phyloP scores from a whole-genome alignment of 35 echinoderm and acorn worm genomes.

The Lytechinus pictus region DNA sequence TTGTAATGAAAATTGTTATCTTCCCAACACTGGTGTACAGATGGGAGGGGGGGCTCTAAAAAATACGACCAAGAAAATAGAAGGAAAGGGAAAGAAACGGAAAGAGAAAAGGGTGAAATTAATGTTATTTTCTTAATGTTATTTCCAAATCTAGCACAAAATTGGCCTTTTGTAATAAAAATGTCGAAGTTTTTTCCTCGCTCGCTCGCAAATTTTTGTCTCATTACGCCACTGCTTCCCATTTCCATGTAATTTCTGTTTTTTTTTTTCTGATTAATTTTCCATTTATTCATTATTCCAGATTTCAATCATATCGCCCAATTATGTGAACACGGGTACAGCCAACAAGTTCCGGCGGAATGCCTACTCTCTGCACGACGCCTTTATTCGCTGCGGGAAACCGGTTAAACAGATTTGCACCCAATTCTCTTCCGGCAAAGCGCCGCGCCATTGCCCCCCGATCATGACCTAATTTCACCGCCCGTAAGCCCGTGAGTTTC shows the following conservation, averaged over 20 bases:
- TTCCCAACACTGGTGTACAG: too few relatives aligned
- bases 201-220: too few relatives aligned
- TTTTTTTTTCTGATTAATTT: background rate
- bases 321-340: background rate
- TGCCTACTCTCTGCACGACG: background rate
- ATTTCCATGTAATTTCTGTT: background rate
- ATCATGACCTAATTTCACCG: background rate
- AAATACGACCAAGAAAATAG: too few relatives aligned
- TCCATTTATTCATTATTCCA: background rate
- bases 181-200: too few relatives aligned
- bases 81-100: too few relatives aligned
- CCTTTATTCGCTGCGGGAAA: background rate
- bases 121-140: too few relatives aligned
- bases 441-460: background rate
- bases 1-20: too few relatives aligned
- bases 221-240: too few relatives aligned
- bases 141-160: too few relatives aligned
- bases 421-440: background rate
- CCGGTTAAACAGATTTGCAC: background rate
- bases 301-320: background rate
- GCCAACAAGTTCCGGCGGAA: background rate
- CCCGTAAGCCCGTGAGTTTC: background rate
- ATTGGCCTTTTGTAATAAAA: too few relatives aligned
- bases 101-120: too few relatives aligned
- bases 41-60: too few relatives aligned